phyloP scores from a whole-genome alignment of 2,888 invertebrate species.

The Hydropsyche betteni region DNA sequence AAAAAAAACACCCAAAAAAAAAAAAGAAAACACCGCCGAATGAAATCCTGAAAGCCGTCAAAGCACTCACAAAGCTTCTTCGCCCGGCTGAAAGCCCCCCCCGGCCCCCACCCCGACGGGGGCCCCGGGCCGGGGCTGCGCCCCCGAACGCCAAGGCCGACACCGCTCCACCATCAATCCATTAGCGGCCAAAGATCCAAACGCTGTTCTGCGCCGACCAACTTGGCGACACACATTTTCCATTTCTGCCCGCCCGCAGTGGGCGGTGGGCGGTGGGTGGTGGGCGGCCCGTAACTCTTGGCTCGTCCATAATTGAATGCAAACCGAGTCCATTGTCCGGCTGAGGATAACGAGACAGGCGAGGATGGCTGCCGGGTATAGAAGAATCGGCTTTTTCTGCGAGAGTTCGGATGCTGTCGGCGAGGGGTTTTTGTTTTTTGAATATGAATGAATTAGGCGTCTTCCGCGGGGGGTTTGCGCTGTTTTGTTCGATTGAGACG shows the following conservation, averaged over 20 bases:
- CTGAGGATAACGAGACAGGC: constrained; percentile 43
- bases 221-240: constrained; percentile 66
- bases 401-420: not conserved
- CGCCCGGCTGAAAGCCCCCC: constrained; percentile 35
- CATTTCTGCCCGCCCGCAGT: constrained; percentile 57
- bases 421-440: constrained; percentile 18
- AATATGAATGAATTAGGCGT: constrained; percentile 15
- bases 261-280: constrained; percentile 5
- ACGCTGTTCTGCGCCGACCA: constrained; percentile 62
- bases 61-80: constrained; percentile 42
- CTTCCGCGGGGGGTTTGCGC: no score
- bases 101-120: not conserved
- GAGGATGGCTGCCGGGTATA: constrained; percentile 34
- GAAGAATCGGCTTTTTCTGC: constrained; percentile 18
- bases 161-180: constrained; percentile 63
- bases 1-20: not conserved
- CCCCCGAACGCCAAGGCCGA: constrained; percentile 39
- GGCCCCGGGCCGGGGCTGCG: not conserved
- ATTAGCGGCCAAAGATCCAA: constrained; percentile 59
- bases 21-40: constrained; percentile 33
- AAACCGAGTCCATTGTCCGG: constrained; percentile 62
- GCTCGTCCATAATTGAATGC: constrained; percentile 65
- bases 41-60: constrained; percentile 47
- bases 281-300: constrained; percentile 53
- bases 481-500: no score